phyloP scores from a whole-genome alignment of 2,888 invertebrate genomes.

The Drosophila siamana region DNA sequence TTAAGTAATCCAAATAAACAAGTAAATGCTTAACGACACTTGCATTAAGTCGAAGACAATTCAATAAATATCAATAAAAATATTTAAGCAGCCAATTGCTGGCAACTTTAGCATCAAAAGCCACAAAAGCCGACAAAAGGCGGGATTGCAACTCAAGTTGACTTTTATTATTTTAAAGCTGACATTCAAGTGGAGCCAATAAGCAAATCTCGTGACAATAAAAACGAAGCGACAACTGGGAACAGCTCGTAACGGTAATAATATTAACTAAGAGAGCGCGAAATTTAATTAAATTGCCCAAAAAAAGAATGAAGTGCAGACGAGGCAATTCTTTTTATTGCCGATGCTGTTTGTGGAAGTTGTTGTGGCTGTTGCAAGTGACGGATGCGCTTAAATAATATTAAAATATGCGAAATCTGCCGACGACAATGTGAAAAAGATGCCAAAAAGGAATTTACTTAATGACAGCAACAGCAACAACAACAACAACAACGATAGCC shows the following conservation, averaged over 20 bases:
- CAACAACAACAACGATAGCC: conserved; percentile 32
- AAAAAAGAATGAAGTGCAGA: conserved; percentile 53
- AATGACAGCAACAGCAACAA: conserved; percentile 50
- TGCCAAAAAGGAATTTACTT: conserved; percentile 67
- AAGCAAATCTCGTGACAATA: conserved; percentile 25
- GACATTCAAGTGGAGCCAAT: conserved; percentile 24
- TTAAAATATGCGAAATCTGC: conserved; percentile 63
- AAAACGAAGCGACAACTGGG: conserved; percentile 18
- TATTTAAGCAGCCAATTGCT: conserved; percentile 56
- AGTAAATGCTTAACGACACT: conserved; percentile 47
- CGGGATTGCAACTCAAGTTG: conserved; percentile 18
- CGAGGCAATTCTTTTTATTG: conserved; percentile 14
- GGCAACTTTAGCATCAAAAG: conserved; percentile 49
- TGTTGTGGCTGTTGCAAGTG: conserved; percentile 15
- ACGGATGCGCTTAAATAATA: conserved; percentile 65
- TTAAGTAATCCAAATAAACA: conserved; percentile 42
- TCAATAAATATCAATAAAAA: conserved; percentile 78
- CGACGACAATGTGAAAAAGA: conserved; percentile 62
- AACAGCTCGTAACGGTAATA: conserved; percentile 67
- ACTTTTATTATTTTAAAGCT: conserved; percentile 25
- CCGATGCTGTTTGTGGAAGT: conserved; percentile 12
- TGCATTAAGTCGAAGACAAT: conserved; percentile 44
- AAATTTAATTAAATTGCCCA: conserved; percentile 72
- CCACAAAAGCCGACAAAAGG: conserved; percentile 46
- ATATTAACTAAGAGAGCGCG: conserved; percentile 59